Evolutionary conservation across 2,888 invertebrate genomes (phyloP).

Genomic region (Amblyjoppa fuscipennis): DNA sequence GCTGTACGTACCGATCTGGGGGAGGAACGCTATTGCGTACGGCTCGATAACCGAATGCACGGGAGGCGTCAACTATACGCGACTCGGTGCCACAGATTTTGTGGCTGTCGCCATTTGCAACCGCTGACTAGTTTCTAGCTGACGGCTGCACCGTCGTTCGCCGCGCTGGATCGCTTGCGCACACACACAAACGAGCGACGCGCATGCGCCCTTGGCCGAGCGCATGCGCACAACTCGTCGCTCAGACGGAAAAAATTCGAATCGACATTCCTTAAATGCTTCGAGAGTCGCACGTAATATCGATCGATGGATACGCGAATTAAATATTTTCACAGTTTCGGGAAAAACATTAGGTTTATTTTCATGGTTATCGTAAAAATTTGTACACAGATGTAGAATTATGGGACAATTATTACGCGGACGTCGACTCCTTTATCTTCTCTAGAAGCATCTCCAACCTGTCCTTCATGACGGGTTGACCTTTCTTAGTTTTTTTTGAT

Average conservation of each 20-base stretch:
- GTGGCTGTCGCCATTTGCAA: slow-evolving; percentile 84
- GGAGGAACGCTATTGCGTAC: slow-evolving; percentile 76
- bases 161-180: slow-evolving; percentile 16
- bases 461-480: slow-evolving; percentile 95
- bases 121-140: slow-evolving; percentile 79
- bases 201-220: slow-evolving; percentile 10
- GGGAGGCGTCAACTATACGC: slow-evolving; percentile 80
- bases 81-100: slow-evolving; percentile 81
- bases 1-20: slow-evolving; percentile 79
- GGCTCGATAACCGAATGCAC: slow-evolving; percentile 78
- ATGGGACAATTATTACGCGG: background rate
- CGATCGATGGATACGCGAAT: background rate
- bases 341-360: slow-evolving; percentile 15
- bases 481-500: slow-evolving; percentile 92
- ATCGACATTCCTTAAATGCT: background rate
- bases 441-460: slow-evolving; percentile 92
- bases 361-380: background rate
- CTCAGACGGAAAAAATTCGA: slow-evolving; percentile 20
- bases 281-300: background rate
- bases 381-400: background rate
- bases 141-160: slow-evolving; percentile 72
- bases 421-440: slow-evolving; percentile 88
- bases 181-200: background rate
- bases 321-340: background rate
- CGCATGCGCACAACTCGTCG: slow-evolving; percentile 27